Evolutionary conservation across 2,113 vertebrate genomes (phyloP).

Genomic region (Antigone vipio): DNA sequence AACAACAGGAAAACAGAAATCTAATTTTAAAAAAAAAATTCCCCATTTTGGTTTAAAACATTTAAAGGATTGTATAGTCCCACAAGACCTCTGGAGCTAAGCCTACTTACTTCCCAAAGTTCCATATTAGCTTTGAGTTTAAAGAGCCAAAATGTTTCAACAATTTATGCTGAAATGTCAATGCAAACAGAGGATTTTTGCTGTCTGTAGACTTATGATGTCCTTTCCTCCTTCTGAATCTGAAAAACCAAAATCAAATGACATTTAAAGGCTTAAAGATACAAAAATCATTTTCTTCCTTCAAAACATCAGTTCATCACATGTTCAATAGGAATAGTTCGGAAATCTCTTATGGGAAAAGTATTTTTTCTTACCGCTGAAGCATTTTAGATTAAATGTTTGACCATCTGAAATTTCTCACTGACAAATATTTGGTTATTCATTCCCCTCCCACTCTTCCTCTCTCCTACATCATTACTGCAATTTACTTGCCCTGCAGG

Average conservation of each 20-base stretch:
- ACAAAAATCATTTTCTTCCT: not conserved
- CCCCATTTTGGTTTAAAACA: not conserved
- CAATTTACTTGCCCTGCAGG: not conserved
- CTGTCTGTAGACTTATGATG: not conserved
- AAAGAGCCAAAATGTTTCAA: not conserved
- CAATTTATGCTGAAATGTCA: not conserved
- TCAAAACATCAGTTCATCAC: not conserved
- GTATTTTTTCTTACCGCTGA: not conserved
- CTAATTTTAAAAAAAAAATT: not conserved
- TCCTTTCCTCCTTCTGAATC: not conserved
- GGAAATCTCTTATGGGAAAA: not conserved
- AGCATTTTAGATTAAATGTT: not conserved
- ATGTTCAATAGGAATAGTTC: not conserved
- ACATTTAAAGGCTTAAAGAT: constrained; percentile 10
- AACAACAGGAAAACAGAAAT: not conserved
- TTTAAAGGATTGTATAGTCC: not conserved
- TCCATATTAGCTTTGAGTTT: not conserved
- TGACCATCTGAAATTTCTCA: not conserved
- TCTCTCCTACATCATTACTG: not conserved
- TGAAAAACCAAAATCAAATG: not conserved
- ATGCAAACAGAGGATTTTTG: not conserved
- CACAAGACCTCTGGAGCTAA: not conserved
- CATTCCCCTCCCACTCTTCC: not conserved
- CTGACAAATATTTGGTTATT: not conserved
- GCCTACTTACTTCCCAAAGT: not conserved